These are phyloP conservation scores for Leuciscus idus DNA, from an alignment of 2,113 vertebrate species.

Conservation along the genomic window DNA sequence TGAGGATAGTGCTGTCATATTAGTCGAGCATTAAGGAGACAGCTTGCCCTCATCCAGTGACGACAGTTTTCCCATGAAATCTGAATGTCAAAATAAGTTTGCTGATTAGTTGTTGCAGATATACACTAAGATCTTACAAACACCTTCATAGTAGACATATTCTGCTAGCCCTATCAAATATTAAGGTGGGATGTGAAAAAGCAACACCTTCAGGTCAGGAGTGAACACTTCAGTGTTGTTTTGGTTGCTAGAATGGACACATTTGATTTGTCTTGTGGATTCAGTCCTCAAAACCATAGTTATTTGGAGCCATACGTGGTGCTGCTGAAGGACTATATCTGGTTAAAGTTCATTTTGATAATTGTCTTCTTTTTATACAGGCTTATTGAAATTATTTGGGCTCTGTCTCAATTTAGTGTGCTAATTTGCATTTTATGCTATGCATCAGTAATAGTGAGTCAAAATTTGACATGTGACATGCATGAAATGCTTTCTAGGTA, in stretches of 20 bases:
- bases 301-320: not conserved
- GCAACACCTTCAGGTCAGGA: not conserved
- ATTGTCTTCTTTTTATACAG: not conserved
- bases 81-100: not conserved
- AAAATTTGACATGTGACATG: no score
- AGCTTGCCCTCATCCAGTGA: not conserved
- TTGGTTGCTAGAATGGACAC: not conserved
- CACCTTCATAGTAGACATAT: not conserved
- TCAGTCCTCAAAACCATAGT: not conserved
- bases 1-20: slow-evolving; percentile 17
- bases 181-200: not conserved
- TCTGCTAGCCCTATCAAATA: not conserved
- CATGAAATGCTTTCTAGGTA: not conserved
- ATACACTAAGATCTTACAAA: not conserved
- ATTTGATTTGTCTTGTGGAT: not conserved
- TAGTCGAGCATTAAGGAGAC: slow-evolving; percentile 13
- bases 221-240: not conserved
- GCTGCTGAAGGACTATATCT: not conserved
- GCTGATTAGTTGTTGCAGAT: not conserved
- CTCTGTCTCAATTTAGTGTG: not conserved
- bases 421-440: not conserved
- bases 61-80: slow-evolving; percentile 3
- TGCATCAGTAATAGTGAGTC: not conserved
- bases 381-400: not conserved
- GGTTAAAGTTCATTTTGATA: not conserved